Evolutionary conservation across 2,888 invertebrate species (phyloP), one percentile per base, ranked within the genome.

Genomic region (Hecatera dysodea): DNA sequence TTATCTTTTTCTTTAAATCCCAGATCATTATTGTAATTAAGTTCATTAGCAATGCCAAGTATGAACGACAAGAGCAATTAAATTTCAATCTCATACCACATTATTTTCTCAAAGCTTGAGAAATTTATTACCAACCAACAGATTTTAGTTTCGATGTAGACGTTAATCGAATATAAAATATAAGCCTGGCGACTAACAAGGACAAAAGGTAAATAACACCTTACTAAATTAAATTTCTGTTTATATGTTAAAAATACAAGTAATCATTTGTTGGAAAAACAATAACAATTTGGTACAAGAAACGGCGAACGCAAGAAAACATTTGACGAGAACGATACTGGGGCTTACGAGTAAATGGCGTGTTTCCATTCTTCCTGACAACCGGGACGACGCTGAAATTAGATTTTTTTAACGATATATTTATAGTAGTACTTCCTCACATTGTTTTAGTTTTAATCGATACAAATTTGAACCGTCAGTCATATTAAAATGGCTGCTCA

Each of bases 191-290:
- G n/a, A 36, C 15, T 42, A 55, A 42, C 59, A 67, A 66, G 46
- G 33, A 66, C 48, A 50, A 52, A 65, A 53, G 6, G 68, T 48
- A 55, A 74, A 74, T 67, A 67, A 74, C 33, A 11, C 69, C 53
- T 61, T 56, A 56, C 68, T 75, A 81, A 86, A 88, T 87, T 85
- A 88, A 87, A 83, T 74, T 85, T 73, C 64, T 73, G 76, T 80
- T 78, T 82, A 81, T 72, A 82, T 56, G 67, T 75, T 72, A 85
- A 84, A 88, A 87, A 88, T 85, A 84, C 82, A 77, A 82, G 75
- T 77, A 86, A 80, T 88, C 88, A 88, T 88, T 88, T 80, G 75
- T 81, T 87, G 76, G 78, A 85, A 88, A 87, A 91, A 90, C 89
- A 90, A 87, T 83, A 90, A 90, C 89, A 90, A 85, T 82, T n/a